Base-by-base conservation (phyloP, 1,140 invertebrate species). In the Laupala kohalensis region DNA sequence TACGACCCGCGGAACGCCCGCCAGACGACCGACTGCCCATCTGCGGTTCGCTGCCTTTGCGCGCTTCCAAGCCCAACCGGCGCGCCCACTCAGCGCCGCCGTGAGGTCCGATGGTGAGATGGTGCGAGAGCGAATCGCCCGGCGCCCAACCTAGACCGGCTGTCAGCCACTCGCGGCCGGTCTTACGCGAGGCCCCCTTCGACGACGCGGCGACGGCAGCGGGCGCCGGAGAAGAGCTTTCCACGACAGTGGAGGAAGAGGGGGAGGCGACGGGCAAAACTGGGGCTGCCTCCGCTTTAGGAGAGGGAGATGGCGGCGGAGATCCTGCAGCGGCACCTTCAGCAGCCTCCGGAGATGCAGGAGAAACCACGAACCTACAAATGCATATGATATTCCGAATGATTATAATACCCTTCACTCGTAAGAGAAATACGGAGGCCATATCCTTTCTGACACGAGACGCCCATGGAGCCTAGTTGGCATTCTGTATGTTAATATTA, bases 71-170 rank as follows among this genome's bases (percentile, higher is more conserved):
- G 27, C 71, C 71, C 26, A 74, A 71, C 28, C 71, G 62, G 24
- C 72, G 70, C 9, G 74, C 81, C 19, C 73, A 83, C 74, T 19
- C 78, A 78, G 70, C 70, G 26, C 86, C 87, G 23, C 87, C 87
- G 69, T 86, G 84, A 19, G 86, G 85, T 25, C 86, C 86, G 66
- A 87, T 86, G 0, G 86, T 87, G 19, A 87, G 74, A 77, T 87
- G 86, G 75, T 87, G 84, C 66, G 80, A 68, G 12, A 75, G 25
- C 6, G 71, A 70, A 15, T 76, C 75, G 6, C 66, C 71, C 24
- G 73, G 69, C 6, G 70, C 63, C 13, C 72, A 70, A n/a, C n/a
- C n/a, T n/a, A n/a, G n/a, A n/a, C n/a, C n/a, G n/a, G n/a, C n/a
- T n/a, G n/a, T n/a, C 25, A 72, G 67, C 76, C 76, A 76, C 15